phyloP scores from a whole-genome alignment of 2,888 invertebrate genomes.

The Xestia ashworthii region DNA sequence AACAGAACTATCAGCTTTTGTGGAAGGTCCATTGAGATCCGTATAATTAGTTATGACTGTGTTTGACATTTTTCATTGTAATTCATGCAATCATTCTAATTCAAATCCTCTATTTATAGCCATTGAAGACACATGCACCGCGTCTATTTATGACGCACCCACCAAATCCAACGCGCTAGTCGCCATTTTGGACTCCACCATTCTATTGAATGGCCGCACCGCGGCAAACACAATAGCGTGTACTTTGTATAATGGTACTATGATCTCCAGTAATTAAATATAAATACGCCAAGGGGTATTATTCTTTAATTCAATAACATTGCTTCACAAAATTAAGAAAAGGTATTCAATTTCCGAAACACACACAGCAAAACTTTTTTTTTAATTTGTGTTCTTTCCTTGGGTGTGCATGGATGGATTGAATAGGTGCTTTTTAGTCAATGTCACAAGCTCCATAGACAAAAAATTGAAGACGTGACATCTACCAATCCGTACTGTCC shows the following conservation, averaged over 20 bases:
- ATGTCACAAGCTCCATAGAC: neutral
- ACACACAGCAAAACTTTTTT: conserved; percentile 47
- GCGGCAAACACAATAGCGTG: conserved; percentile 38
- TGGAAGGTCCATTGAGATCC: conserved; percentile 88
- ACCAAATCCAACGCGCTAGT: conserved; percentile 80
- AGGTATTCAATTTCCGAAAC: conserved; percentile 52
- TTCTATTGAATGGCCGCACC: conserved; percentile 62
- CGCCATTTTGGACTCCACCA: conserved; percentile 87
- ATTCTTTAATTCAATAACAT: conserved; percentile 22
- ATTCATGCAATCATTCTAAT: conserved; percentile 78
- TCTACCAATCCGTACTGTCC: too few species aligned
- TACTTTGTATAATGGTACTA: conserved; percentile 11
- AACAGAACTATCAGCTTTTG: conserved; percentile 93
- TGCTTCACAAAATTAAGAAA: conserved; percentile 20
- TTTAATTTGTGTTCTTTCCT: neutral
- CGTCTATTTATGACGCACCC: conserved; percentile 86
- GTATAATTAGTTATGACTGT: conserved; percentile 90
- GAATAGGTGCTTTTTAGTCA: conserved; percentile 28
- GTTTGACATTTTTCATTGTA: conserved; percentile 88
- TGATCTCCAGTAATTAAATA: conserved; percentile 9
- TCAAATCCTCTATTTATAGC: conserved; percentile 87
- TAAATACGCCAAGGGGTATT: neutral
- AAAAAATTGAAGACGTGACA: too few species aligned
- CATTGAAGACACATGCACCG: conserved; percentile 83
- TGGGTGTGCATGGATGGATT: neutral